Conservation (phyloP, 2,797 vertebrate genomes). For the Rhyacichthys aspro region DNA sequence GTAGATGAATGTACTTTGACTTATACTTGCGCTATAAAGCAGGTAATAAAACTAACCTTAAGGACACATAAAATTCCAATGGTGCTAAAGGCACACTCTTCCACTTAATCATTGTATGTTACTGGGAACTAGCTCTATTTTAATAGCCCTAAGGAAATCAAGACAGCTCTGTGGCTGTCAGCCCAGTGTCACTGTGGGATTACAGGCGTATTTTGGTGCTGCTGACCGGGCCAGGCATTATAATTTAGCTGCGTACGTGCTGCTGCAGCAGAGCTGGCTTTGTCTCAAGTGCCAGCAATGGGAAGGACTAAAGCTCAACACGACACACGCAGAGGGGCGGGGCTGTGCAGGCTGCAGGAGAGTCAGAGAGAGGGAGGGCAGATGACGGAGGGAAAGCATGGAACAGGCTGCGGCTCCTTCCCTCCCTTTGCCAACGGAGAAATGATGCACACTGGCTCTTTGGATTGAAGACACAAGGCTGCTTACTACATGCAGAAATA, state of each 20-base stretch:
- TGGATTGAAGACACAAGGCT: constrained; percentile 10
- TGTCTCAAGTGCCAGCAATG: constrained; percentile 87
- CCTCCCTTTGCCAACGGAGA: constrained; percentile 26
- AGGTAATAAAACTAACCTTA: not conserved
- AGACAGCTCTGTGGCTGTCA: constrained; percentile 58
- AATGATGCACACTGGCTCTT: constrained; percentile 20
- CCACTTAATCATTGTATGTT: constrained; percentile 64
- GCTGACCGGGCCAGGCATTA: constrained; percentile 69
- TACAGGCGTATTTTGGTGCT: constrained; percentile 75
- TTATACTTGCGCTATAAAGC: not conserved
- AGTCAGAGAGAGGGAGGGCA: constrained; percentile 36
- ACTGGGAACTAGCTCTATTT: constrained; percentile 74
- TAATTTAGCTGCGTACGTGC: constrained; percentile 80
- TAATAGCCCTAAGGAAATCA: constrained; percentile 64
- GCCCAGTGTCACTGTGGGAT: constrained; percentile 75
- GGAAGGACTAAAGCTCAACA: constrained; percentile 77
- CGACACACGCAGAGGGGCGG: constrained; percentile 68
- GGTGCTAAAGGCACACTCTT: constrained; percentile 35
- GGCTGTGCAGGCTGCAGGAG: constrained; percentile 78
- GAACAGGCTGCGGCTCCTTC: constrained; percentile 56
- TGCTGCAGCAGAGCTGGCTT: constrained; percentile 85
- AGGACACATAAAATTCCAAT: constrained; percentile 10
- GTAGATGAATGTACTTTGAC: no score
- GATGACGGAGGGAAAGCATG: constrained; percentile 58
- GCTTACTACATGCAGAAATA: constrained; percentile 20